phyloP scores from a whole-genome alignment of 2,113 vertebrate species.

The Salvelinus fontinalis region DNA sequence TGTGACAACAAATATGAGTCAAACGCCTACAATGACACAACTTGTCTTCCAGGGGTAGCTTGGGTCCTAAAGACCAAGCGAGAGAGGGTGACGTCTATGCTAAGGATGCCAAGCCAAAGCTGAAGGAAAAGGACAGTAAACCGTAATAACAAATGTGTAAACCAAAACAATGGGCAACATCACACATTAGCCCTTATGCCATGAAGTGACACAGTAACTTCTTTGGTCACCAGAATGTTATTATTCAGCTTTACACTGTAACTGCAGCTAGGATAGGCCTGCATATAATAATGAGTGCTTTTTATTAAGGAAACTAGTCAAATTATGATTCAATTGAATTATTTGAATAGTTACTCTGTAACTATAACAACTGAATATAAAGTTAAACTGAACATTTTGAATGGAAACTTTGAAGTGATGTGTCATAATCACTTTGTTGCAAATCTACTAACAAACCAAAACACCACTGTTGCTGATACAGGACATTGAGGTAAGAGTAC shows the following conservation, averaged over 20 bases:
- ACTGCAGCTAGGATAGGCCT: neutral
- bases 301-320: neutral
- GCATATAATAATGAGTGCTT: neutral
- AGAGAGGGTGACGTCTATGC: constrained; percentile 32
- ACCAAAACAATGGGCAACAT: neutral
- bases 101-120: constrained; percentile 19
- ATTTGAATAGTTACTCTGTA: neutral
- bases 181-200: neutral
- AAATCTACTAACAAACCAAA: neutral
- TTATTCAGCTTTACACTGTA: neutral
- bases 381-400: too few relatives aligned
- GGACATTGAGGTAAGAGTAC: neutral
- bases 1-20: neutral
- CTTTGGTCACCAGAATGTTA: neutral
- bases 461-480: neutral
- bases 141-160: neutral
- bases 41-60: constrained; percentile 23
- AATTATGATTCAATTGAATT: neutral
- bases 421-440: too few relatives aligned
- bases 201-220: neutral
- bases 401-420: too few relatives aligned
- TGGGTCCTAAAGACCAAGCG: neutral
- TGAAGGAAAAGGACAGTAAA: constrained; percentile 32
- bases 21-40: neutral
- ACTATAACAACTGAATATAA: neutral